A percentile compares a stretch with the other conserved stretches of the same genome.
These are phyloP conservation scores for Oryzaephilus surinamensis DNA, from an alignment of 1,140 invertebrate genomes.

Conservation along the genomic window DNA sequence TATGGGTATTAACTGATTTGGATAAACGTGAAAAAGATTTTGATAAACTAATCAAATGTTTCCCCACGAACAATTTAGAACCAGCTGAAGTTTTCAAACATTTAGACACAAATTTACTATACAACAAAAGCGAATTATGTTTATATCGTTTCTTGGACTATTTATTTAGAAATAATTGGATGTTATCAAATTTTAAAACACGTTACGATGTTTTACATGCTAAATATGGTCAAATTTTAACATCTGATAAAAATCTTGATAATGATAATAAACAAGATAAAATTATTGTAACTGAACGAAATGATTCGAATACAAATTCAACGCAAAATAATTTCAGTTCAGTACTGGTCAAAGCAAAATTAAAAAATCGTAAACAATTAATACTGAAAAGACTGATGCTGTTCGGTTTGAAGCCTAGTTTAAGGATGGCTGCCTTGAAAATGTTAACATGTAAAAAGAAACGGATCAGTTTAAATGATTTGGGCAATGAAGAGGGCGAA, in stretches of 20 bases:
- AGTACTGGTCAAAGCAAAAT: slow-evolving; percentile 26
- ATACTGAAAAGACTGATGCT: slow-evolving; percentile 32
- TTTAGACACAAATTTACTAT: slow-evolving; percentile 42
- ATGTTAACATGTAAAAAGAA: slow-evolving; percentile 28
- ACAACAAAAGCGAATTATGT: slow-evolving; percentile 40
- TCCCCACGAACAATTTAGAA: slow-evolving; percentile 39
- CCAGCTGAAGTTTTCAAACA: slow-evolving; percentile 38
- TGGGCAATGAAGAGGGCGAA: slow-evolving; percentile 26
- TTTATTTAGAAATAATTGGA: slow-evolving; percentile 45
- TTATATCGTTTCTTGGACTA: slow-evolving; percentile 46
- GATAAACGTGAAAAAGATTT: slow-evolving; percentile 41
- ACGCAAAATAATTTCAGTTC: slow-evolving; percentile 22
- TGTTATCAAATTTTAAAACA: slow-evolving; percentile 41
- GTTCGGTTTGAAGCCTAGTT: slow-evolving; percentile 32
- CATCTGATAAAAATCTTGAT: slow-evolving; percentile 18
- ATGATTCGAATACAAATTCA: slow-evolving; percentile 16
- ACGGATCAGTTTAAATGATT: slow-evolving; percentile 19
- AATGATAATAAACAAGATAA: slow-evolving; percentile 25
- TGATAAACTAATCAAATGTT: slow-evolving; percentile 41
- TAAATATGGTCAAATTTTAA: slow-evolving; percentile 36
- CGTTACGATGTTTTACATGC: slow-evolving; percentile 41
- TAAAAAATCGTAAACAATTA: slow-evolving; percentile 30
- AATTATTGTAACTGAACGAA: slow-evolving; percentile 26
- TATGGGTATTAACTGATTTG: slow-evolving; percentile 43
- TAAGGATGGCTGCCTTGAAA: slow-evolving; percentile 31